A percentile compares a stretch with the other conserved stretches of the same genome.
Evolutionary conservation across 2,888 invertebrate genomes (phyloP).

Genomic region (Noctua pronuba): DNA sequence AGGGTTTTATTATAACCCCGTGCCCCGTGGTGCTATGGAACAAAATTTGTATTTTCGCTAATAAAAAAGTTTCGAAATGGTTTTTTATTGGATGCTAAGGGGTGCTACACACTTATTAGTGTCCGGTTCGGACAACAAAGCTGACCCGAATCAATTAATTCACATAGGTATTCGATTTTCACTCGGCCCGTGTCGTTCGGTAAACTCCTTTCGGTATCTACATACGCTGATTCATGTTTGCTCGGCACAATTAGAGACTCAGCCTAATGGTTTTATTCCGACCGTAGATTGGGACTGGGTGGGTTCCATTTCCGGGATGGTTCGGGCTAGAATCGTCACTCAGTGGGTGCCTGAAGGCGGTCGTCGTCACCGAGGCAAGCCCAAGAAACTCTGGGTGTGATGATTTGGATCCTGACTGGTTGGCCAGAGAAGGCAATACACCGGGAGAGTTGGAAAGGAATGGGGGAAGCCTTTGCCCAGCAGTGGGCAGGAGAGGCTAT

Average conservation of each 20-base stretch:
- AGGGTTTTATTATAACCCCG: conserved; percentile 33
- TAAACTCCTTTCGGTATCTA: neutral
- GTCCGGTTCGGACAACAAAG: neutral
- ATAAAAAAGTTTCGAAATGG: conserved; percentile 53
- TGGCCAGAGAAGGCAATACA: too few relatives aligned
- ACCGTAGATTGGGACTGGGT: too few relatives aligned
- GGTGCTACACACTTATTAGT: neutral
- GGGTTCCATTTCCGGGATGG: too few relatives aligned
- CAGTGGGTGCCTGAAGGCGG: too few relatives aligned
- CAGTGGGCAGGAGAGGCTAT: too few relatives aligned
- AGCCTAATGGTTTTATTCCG: neutral
- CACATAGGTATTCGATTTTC: neutral
- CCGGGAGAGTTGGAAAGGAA: too few relatives aligned
- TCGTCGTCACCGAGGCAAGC: too few relatives aligned
- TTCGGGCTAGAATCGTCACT: too few relatives aligned
- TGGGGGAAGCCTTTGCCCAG: too few relatives aligned
- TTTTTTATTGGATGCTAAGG: conserved; percentile 41
- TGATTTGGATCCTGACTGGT: too few relatives aligned
- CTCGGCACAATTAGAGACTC: neutral
- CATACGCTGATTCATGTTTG: neutral
- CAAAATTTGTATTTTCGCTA: conserved; percentile 36
- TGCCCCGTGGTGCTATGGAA: conserved; percentile 24
- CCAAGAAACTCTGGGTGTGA: too few relatives aligned
- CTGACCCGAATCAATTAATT: neutral
- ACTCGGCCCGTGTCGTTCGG: neutral